phyloP scores from a whole-genome alignment of 2,888 invertebrate species.

The Noctua janthina region DNA sequence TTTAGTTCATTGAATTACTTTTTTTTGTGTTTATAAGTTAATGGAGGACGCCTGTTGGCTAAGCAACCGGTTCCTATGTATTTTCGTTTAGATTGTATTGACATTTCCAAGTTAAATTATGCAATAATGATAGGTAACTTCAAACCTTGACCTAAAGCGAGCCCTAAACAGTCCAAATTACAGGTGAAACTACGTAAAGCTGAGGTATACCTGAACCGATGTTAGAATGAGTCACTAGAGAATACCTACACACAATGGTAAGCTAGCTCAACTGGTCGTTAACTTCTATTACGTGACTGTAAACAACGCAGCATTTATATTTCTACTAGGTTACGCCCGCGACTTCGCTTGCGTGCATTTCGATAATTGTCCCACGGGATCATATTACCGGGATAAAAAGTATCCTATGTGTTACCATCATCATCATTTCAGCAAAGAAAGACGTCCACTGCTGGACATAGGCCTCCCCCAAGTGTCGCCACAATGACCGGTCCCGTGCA shows the following conservation, averaged over 20 bases:
- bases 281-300: constrained; percentile 23
- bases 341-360: no score
- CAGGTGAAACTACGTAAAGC: constrained; percentile 17
- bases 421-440: no score
- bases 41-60: not conserved
- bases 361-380: no score
- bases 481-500: no score
- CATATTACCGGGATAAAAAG: no score
- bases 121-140: constrained; percentile 11
- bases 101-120: not conserved
- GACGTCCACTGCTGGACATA: no score
- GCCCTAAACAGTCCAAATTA: constrained; percentile 20
- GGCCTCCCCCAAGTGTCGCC: no score
- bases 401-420: no score
- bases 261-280: constrained; percentile 5
- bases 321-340: no score
- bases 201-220: not conserved
- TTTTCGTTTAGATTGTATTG: not conserved
- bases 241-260: constrained; percentile 29
- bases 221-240: constrained; percentile 35
- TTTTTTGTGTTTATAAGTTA: not conserved
- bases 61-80: not conserved
- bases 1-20: no score
- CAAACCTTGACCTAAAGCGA: constrained; percentile 10
- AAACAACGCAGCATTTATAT: constrained; percentile 21